A percentile compares a stretch with the other conserved stretches of the same genome.
These are phyloP conservation scores for Atta texana DNA, from an alignment of 1,140 invertebrate genomes.

Conservation along the genomic window DNA sequence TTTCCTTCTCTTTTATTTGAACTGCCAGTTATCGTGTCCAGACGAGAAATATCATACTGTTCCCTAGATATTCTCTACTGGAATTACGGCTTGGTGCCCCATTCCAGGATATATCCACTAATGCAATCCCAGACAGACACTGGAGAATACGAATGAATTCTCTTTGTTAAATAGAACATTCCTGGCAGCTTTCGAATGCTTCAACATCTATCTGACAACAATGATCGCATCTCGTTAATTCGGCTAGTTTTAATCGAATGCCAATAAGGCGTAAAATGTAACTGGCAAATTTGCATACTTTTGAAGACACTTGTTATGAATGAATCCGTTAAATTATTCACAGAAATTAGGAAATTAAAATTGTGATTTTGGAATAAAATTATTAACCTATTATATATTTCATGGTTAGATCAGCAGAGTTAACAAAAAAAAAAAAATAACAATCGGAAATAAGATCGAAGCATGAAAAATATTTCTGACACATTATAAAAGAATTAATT, in stretches of 20 bases:
- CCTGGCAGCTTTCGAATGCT: slow-evolving; percentile 1
- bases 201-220: background rate
- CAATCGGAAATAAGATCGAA: too few relatives aligned
- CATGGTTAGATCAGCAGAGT: too few relatives aligned
- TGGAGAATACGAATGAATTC: slow-evolving; percentile 29
- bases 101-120: slow-evolving; percentile 25
- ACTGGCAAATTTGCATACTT: slow-evolving; percentile 5
- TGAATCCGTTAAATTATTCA: background rate
- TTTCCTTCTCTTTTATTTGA: background rate
- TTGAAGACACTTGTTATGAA: background rate
- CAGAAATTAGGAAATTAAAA: background rate
- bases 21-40: background rate
- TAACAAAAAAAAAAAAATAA: too few relatives aligned
- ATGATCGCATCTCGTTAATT: slow-evolving; percentile 42
- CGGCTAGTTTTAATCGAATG: slow-evolving; percentile 21
- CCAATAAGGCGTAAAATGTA: background rate
- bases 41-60: background rate
- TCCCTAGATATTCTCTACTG: slow-evolving; percentile 4
- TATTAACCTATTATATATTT: background rate
- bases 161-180: slow-evolving; percentile 38
- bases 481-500: too few relatives aligned
- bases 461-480: too few relatives aligned
- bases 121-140: background rate
- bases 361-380: background rate
- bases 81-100: slow-evolving; percentile 18